Evolutionary conservation across 2,888 invertebrate genomes (phyloP).

Genomic region (Agrilus biguttatus): DNA sequence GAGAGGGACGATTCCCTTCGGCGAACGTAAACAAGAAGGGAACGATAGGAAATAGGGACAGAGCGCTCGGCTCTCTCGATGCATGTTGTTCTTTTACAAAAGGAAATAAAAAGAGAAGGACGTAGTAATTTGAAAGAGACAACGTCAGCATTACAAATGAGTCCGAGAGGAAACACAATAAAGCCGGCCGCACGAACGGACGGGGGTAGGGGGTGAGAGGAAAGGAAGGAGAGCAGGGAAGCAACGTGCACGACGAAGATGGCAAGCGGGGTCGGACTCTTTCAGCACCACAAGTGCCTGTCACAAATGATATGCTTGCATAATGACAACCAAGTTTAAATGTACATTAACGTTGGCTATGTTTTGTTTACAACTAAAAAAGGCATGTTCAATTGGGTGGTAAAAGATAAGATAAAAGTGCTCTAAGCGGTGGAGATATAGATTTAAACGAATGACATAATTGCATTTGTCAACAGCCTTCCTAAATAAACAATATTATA

Average conservation of each 20-base stretch:
- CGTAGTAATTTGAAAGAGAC: slow-evolving; percentile 10
- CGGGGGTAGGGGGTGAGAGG: not conserved
- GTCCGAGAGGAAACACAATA: slow-evolving; percentile 4
- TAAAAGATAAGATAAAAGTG: no score
- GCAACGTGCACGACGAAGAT: slow-evolving; percentile 4
- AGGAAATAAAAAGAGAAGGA: slow-evolving; percentile 8
- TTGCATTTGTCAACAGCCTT: no score
- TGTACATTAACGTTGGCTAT: no score
- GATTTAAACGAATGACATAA: no score
- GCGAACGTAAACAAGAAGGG: not conserved
- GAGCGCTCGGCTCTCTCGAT: not conserved
- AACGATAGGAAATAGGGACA: slow-evolving; percentile 1
- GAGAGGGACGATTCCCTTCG: slow-evolving; percentile 7
- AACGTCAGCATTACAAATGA: slow-evolving; percentile 9
- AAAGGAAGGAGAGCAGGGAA: slow-evolving; percentile 1
- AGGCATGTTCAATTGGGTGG: no score
- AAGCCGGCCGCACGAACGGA: slow-evolving; percentile 4
- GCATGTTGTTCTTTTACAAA: slow-evolving; percentile 1
- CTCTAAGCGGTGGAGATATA: no score
- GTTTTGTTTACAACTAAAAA: no score
- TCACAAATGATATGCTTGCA: no score
- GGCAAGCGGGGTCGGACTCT: no score
- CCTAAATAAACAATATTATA: no score
- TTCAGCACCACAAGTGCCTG: no score
- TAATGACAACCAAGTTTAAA: no score